phyloP scores from a whole-genome alignment of 2,113 vertebrate species.

The Chaetura pelagica region DNA sequence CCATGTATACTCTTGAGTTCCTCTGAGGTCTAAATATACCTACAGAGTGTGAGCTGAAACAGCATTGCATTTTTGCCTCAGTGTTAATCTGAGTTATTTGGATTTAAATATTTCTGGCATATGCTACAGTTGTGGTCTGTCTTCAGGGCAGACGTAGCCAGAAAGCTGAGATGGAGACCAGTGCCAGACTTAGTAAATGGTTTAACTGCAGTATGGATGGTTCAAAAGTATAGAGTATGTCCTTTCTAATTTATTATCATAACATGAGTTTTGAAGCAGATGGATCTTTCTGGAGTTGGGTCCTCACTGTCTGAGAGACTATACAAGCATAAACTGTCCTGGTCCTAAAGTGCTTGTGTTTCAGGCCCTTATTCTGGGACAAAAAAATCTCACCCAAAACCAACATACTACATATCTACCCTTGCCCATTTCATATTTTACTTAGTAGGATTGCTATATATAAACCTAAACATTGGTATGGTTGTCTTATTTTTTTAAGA shows the following conservation, averaged over 20 bases:
- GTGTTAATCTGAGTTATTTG: neutral
- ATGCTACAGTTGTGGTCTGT: neutral
- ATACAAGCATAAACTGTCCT: neutral
- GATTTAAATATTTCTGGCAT: neutral
- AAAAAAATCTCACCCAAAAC: neutral
- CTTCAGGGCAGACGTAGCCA: neutral
- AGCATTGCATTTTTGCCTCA: neutral
- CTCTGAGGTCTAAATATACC: neutral
- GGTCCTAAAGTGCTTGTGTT: neutral
- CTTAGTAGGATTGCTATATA: neutral
- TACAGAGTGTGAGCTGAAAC: neutral
- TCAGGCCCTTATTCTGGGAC: neutral
- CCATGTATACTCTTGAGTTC: neutral
- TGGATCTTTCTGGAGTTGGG: neutral
- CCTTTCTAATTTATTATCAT: neutral
- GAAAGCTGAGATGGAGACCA: neutral
- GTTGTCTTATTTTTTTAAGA: slow-evolving; percentile 19
- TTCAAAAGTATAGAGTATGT: neutral
- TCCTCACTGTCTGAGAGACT: neutral
- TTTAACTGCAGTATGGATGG: neutral
- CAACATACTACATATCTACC: neutral
- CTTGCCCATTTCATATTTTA: neutral
- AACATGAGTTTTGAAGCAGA: neutral
- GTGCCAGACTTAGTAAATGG: neutral
- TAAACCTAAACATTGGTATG: neutral